These are phyloP conservation scores for Morone chrysops DNA, from an alignment of 2,113 vertebrate species.

Conservation along the genomic window DNA sequence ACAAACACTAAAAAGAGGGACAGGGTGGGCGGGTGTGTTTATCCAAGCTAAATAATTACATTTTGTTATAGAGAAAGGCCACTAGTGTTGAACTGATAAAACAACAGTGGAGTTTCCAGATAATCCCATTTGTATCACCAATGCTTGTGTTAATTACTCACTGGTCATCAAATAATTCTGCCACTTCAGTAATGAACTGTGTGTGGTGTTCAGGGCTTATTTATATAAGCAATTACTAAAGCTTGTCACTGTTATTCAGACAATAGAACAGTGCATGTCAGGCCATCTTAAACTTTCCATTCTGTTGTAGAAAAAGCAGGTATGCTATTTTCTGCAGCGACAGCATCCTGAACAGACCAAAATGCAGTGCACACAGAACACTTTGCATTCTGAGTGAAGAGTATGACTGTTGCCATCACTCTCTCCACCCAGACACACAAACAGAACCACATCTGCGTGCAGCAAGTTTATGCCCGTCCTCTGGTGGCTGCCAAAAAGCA, in stretches of 20 bases:
- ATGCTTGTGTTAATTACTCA: constrained; percentile 10
- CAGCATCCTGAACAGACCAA: background rate
- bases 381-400: background rate
- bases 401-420: background rate
- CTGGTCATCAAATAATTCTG: constrained; percentile 2
- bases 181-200: background rate
- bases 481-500: constrained; percentile 6
- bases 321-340: background rate
- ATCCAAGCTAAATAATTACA: constrained; percentile 33
- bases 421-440: background rate
- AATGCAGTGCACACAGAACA: background rate
- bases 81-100: constrained; percentile 10
- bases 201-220: background rate
- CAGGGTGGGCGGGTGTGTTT: constrained; percentile 5
- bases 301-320: background rate
- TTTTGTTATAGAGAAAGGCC: constrained; percentile 7
- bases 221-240: background rate
- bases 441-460: background rate
- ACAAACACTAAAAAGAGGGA: background rate
- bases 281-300: no score
- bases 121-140: constrained; percentile 11
- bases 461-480: background rate
- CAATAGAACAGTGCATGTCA: background rate
- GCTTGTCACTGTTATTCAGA: background rate
- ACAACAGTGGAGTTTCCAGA: constrained; percentile 5